These are phyloP conservation scores for Gastrophryne carolinensis DNA, from an alignment of 2,797 vertebrate species.

Conservation along the genomic window DNA sequence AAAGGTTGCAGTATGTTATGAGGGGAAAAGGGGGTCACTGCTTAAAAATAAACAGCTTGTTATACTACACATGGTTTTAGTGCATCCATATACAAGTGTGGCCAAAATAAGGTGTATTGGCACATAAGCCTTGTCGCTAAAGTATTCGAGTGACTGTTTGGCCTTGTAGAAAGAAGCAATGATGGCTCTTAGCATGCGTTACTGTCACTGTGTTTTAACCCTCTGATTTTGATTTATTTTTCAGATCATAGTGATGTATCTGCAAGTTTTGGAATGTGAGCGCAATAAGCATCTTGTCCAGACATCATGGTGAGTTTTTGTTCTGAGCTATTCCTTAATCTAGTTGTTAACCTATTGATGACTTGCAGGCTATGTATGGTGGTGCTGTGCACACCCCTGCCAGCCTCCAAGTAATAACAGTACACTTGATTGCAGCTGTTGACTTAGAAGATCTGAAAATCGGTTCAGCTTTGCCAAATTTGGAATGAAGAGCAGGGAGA, in stretches of 20 bases:
- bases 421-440: conserved; percentile 32
- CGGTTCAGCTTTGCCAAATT: conserved; percentile 30
- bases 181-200: background rate
- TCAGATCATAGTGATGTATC: conserved; percentile 89
- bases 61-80: too few species aligned
- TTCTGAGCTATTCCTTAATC: conserved; percentile 58
- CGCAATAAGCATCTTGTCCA: conserved; percentile 83
- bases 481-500: conserved; percentile 39
- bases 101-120: too few species aligned
- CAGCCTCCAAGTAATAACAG: background rate
- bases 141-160: too few species aligned
- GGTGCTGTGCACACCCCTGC: background rate
- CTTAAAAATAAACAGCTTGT: too few species aligned
- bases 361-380: background rate
- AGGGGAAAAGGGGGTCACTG: too few species aligned
- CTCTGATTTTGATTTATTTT: conserved; percentile 61
- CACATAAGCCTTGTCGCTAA: too few species aligned
- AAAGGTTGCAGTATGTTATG: too few species aligned
- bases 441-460: conserved; percentile 30
- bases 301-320: conserved; percentile 82
- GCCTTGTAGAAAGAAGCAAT: too few species aligned
- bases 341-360: conserved; percentile 59
- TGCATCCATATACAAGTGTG: too few species aligned
- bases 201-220: background rate
- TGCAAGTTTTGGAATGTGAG: conserved; percentile 87